These are phyloP conservation scores for Bradypus variegatus DNA, from an alignment of 2,797 vertebrate species.

Conservation along the genomic window DNA sequence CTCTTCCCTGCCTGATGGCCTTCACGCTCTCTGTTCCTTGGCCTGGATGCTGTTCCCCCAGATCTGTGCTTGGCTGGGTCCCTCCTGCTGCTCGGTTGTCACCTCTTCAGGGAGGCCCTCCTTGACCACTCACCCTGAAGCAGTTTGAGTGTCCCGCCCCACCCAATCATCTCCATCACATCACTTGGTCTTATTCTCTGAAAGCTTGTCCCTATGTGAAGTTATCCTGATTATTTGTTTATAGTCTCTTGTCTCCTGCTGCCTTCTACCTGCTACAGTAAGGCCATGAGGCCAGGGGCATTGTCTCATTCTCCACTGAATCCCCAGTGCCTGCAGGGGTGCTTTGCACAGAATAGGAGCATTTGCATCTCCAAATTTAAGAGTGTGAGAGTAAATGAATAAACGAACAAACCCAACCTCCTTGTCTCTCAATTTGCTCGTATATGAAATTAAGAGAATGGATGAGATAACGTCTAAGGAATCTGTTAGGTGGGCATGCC, in stretches of 20 bases:
- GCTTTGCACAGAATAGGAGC: background rate
- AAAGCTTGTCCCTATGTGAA: background rate
- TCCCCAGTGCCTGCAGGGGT: background rate
- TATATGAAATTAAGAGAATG: background rate
- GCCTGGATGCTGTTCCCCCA: background rate
- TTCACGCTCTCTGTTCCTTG: background rate
- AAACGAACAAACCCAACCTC: background rate
- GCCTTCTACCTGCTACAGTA: background rate
- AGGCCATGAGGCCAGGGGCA: background rate
- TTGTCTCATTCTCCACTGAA: rapidly evolving
- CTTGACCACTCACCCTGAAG: background rate
- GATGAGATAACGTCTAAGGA: background rate
- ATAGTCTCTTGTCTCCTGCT: rapidly evolving
- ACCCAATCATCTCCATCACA: background rate
- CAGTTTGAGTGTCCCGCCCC: background rate
- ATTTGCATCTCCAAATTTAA: background rate
- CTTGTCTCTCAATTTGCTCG: rapidly evolving
- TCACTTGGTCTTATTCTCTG: background rate
- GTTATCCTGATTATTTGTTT: background rate
- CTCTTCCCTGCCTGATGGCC: background rate
- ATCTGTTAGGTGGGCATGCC: rapidly evolving
- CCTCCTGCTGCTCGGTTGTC: background rate
- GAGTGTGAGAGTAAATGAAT: rapidly evolving
- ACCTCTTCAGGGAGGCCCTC: background rate
- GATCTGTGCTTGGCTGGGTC: rapidly evolving